Base-by-base conservation (phyloP, 2,797 vertebrate species). In the Leptodactylus fallax region DNA sequence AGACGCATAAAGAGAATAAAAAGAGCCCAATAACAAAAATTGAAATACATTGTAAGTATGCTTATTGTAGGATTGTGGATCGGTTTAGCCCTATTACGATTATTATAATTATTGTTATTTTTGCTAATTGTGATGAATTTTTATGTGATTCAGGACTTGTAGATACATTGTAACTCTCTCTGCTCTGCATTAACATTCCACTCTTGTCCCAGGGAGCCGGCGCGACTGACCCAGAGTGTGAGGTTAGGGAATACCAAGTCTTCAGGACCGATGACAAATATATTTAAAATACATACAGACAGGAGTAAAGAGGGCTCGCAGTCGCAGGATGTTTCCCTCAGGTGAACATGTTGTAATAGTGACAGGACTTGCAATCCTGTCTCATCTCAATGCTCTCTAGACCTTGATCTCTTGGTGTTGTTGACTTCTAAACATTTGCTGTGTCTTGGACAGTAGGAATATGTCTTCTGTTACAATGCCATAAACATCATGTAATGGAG, bases 351-450 rank as follows among this genome's bases (percentile, higher is more conserved):
- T 10, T 77, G 56, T 85, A 51, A 6, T n/a, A n/a, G 83, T 85
- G 83, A 85, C 83, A 85, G 83, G 56, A 77, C 55, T 51, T 12
- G 56, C 56, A 51, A 25, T 27, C 25, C 81, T 85, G 83, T 85
- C 72, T 85, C 23, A 49, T 85, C 72, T 77, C 45, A 23, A 16
- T 77, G 72, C 58, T 77, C 72, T 85, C 72, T 51, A 61, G 83
- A 76, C 71, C 69, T 85, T 77, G 55, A 85, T 85, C 83, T 85
- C 56, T 85, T 63, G 77, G 56, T 27, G 27, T 67, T 84, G 8
- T 25, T 83, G 83, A 76, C 55, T 49, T 85, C n/a, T 21, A 85
- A 60, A 76, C 56, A 74, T 85, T 76, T 85, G 23, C 21, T 77
- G 60, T 27, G 19, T 61, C 36, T 36, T 63, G 72, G 45, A 77